These are phyloP conservation scores for Elysia chlorotica DNA, from an alignment of 1,140 invertebrate species.

Conservation along the genomic window DNA sequence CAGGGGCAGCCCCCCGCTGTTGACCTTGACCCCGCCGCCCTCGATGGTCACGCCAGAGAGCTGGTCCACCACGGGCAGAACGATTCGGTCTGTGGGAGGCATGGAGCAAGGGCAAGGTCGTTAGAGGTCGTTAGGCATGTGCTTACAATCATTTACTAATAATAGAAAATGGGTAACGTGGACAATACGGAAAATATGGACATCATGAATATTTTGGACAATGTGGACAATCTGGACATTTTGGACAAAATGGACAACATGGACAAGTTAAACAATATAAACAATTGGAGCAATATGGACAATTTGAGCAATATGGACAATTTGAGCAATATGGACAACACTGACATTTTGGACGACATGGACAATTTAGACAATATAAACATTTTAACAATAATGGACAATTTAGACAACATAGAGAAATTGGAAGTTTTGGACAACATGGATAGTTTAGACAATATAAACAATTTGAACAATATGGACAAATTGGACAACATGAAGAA, in stretches of 20 bases:
- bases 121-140: background rate
- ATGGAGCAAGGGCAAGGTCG: background rate
- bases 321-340: background rate
- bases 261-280: no score
- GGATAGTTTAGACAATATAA: background rate
- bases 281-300: background rate
- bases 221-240: background rate
- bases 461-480: no score
- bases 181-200: background rate
- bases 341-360: background rate
- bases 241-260: background rate
- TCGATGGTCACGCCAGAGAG: slow-evolving; percentile 24
- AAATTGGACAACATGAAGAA: no score
- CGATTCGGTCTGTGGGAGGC: slow-evolving; percentile 22
- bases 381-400: background rate
- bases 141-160: background rate
- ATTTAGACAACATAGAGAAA: background rate
- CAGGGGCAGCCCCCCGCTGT: slow-evolving; percentile 4
- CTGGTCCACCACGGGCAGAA: slow-evolving; percentile 26
- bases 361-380: background rate
- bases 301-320: background rate
- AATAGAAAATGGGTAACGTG: background rate
- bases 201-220: no score
- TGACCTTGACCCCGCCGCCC: background rate
- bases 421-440: no score